Conservation (phyloP, 1,140 invertebrate genomes). For the Oncopodura yosiiana region DNA sequence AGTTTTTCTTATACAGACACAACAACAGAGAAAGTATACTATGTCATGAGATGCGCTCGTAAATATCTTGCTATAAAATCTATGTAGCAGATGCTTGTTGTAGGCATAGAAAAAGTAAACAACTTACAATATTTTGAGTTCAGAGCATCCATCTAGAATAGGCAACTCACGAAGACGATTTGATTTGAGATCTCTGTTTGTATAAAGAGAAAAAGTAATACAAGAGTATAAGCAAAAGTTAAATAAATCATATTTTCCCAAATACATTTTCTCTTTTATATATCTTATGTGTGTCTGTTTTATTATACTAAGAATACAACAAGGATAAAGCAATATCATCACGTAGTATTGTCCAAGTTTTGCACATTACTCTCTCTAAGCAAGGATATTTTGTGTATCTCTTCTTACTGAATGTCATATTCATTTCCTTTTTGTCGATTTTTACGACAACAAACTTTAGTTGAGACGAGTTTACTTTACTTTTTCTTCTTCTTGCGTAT, state of each 20-base stretch:
- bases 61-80: too few species aligned
- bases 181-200: conserved; percentile 72
- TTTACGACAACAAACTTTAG: too few species aligned
- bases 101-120: background rate
- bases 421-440: too few species aligned
- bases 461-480: background rate
- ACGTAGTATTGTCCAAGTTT: background rate
- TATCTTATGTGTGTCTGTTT: background rate
- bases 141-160: conserved; percentile 57
- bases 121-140: conserved; percentile 76
- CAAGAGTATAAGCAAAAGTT: too few species aligned
- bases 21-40: too few species aligned
- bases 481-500: too few species aligned
- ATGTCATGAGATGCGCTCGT: too few species aligned
- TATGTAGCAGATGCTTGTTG: too few species aligned
- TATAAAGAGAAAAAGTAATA: conserved; percentile 20
- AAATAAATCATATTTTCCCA: background rate
- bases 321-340: background rate
- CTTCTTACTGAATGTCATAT: background rate
- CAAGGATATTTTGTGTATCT: background rate
- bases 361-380: background rate
- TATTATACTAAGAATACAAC: background rate
- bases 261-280: background rate
- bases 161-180: conserved; percentile 63
- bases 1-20: too few species aligned